Evolutionary conservation across 2,113 vertebrate genomes (phyloP), one percentile per base, ranked within the genome.

Genomic region (Larimichthys polyactis): DNA sequence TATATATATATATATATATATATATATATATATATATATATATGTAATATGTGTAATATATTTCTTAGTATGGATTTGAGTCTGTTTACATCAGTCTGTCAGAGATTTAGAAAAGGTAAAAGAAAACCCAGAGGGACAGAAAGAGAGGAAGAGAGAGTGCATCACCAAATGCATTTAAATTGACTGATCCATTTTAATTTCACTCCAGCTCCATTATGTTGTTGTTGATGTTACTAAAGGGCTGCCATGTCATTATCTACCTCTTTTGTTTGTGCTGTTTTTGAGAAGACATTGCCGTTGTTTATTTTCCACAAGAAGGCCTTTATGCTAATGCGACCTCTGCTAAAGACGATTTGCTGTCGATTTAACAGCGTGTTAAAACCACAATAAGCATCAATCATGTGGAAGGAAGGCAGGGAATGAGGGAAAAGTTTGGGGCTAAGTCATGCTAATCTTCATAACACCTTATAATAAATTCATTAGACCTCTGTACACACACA

Each of bases 261-360:
- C 73, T 75, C 75, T 84, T 90, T 90, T 88, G 84, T 87, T 85
- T 92, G 82, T 82, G 72, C 82, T 87, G 62, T 90, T 90, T 90
- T 81, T 66, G 85, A 81, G 74, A 83, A 89, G 81, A 81, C 71
- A 79, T 80, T 75, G 71, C 72, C 2, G 68, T 81, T 93, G 88
- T 92, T 94, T 90, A 91, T 90, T 89, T 92, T 92, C 78, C 82
- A 78, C 83, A 82, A 83, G 79, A 89, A 88, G 82, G 82, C 79
- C 89, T 84, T 89, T 90, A 90, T 92, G 92, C 89, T 91, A 93
- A 94, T 94, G 82, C 49, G 2, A 88, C 88, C 79, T 89, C 74
- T 66, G 77, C 73, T 86, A 82, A 92, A 89, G 85, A 90, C 68
- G 57, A 92, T 92, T 92, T 79, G 70, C 87, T 87, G 84, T 91